Percentiles rank a stretch among this genome's conserved stretches.
phyloP scores from a whole-genome alignment of 2,888 invertebrate genomes.

The Antitype chi region DNA sequence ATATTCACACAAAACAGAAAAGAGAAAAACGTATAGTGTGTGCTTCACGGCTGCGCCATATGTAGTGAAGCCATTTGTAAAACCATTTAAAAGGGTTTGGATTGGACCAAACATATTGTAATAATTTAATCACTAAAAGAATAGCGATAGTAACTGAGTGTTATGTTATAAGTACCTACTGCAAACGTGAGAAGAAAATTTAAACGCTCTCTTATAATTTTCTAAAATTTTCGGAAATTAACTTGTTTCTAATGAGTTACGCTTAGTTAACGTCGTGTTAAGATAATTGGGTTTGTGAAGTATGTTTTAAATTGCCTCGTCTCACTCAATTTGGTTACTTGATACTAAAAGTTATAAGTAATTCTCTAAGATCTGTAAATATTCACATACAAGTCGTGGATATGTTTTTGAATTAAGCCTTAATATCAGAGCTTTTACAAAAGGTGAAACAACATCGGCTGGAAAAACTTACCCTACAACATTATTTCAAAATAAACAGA shows the following conservation, averaged over 20 bases:
- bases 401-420: neutral
- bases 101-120: no score
- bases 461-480: neutral
- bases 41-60: no score
- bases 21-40: no score
- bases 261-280: neutral
- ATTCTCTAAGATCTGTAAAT: neutral
- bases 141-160: neutral
- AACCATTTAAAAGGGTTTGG: no score
- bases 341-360: neutral
- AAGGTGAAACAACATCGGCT: neutral
- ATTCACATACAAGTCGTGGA: neutral
- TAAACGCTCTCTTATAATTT: no score
- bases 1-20: no score
- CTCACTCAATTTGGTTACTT: neutral
- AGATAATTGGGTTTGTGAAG: constrained; percentile 11
- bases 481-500: neutral
- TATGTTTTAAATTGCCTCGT: neutral
- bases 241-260: constrained; percentile 1
- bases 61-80: neutral
- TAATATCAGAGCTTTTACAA: neutral
- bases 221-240: neutral
- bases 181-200: neutral
- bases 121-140: neutral
- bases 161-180: neutral